phyloP scores from a whole-genome alignment of 2,888 invertebrate species.

The Tuberolachnus salignus region DNA sequence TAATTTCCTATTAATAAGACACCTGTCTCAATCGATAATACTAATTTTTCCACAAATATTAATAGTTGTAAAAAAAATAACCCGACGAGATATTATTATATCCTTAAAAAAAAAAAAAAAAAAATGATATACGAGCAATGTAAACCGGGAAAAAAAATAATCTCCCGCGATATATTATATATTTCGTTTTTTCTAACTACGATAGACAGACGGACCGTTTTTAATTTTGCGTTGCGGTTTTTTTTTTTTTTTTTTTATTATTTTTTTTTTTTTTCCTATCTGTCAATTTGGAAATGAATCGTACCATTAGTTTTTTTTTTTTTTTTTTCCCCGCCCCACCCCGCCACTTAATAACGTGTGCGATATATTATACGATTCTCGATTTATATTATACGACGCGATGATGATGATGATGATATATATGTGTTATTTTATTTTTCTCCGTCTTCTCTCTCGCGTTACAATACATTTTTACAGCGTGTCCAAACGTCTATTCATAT shows the following conservation, averaged over 20 bases:
- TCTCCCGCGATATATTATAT: too few species aligned
- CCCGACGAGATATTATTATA: too few species aligned
- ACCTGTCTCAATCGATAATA: too few species aligned
- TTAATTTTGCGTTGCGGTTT: slow-evolving; percentile 11
- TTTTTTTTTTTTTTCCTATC: background rate
- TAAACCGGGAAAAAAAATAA: too few species aligned
- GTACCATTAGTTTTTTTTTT: background rate
- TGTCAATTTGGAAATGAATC: slow-evolving; percentile 14
- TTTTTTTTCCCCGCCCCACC: background rate
- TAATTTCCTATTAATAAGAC: too few species aligned
- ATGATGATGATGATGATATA: slow-evolving; percentile 8
- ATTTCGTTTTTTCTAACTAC: background rate
- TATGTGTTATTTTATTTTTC: slow-evolving; percentile 9
- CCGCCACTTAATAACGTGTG: background rate
- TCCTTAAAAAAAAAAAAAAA: too few species aligned
- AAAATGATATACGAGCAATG: too few species aligned
- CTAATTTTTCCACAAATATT: too few species aligned
- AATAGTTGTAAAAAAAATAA: too few species aligned
- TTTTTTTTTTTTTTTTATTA: background rate
- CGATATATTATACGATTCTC: slow-evolving; percentile 1
- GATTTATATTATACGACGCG: slow-evolving; percentile 1
- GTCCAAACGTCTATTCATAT: slow-evolving; percentile 52
- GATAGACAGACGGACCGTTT: background rate
- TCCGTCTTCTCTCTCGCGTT: background rate
- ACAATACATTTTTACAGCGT: slow-evolving; percentile 29